Evolutionary conservation across 2,113 vertebrate species (phyloP).

Genomic region (Arvicanthis niloticus): DNA sequence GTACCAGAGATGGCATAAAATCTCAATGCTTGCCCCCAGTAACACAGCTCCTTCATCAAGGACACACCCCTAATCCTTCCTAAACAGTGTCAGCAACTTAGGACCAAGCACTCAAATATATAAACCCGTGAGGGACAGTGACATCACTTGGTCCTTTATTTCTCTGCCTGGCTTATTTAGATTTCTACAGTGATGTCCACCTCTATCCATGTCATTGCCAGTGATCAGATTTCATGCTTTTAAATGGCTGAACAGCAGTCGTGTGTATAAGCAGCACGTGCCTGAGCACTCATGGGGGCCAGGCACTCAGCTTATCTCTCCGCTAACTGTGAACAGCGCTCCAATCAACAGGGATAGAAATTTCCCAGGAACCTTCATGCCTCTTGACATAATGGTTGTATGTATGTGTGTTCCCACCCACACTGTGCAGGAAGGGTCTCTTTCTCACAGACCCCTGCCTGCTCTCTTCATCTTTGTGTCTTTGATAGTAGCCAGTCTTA

Average conservation of each 20-base stretch:
- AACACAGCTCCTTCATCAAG: not conserved
- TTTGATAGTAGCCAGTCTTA: not conserved
- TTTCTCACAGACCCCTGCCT: not conserved
- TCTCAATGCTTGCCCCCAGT: not conserved
- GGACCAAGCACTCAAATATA: not conserved
- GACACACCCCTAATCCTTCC: not conserved
- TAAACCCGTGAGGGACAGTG: not conserved
- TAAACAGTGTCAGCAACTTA: not conserved
- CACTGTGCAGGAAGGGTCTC: not conserved
- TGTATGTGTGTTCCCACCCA: not conserved
- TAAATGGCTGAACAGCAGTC: not conserved
- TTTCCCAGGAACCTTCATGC: not conserved
- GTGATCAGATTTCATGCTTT: too few species aligned
- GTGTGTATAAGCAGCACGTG: too few species aligned
- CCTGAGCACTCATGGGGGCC: not conserved
- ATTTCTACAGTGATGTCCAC: not conserved
- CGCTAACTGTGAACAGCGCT: not conserved
- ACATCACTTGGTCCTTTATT: not conserved
- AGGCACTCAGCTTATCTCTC: not conserved
- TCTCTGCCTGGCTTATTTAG: not conserved
- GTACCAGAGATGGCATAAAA: not conserved
- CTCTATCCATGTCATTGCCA: not conserved
- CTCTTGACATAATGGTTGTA: not conserved
- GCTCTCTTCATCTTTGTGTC: not conserved
- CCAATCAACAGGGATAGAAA: not conserved